phyloP scores from a whole-genome alignment of 2,888 invertebrate species.

The Hermaeophaga mercurialis region DNA sequence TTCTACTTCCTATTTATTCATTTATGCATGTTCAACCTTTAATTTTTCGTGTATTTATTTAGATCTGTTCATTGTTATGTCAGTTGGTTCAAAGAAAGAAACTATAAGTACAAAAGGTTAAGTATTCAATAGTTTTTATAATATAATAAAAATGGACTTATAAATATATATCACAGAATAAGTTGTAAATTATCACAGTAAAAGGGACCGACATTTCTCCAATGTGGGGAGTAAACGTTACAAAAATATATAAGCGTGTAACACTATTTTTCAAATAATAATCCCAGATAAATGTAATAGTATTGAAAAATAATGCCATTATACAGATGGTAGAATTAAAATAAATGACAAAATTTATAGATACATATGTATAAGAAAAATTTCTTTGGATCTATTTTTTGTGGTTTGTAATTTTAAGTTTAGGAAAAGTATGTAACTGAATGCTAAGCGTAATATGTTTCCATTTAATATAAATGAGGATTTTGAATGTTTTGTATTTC shows the following conservation, averaged over 20 bases:
- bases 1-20: no score
- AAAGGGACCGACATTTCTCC: neutral
- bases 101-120: conserved; percentile 17
- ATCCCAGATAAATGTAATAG: neutral
- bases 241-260: neutral
- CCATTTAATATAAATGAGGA: no score
- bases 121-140: conserved; percentile 4
- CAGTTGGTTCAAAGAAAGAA: no score
- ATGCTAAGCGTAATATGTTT: neutral
- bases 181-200: conserved; percentile 22
- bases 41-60: no score
- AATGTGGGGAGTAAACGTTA: neutral
- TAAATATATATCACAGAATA: conserved; percentile 15
- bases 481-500: no score
- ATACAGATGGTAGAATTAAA: no score
- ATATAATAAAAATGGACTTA: conserved; percentile 15
- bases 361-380: neutral
- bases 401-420: no score
- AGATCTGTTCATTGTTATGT: no score
- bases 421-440: neutral
- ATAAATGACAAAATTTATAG: conserved; percentile 1
- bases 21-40: no score
- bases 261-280: conserved; percentile 10
- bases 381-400: no score
- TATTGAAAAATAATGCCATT: conserved; percentile 10